phyloP scores from a whole-genome alignment of 30 jellyfish, hydroid and myxozoan species.

The Chironex yamaguchii region DNA sequence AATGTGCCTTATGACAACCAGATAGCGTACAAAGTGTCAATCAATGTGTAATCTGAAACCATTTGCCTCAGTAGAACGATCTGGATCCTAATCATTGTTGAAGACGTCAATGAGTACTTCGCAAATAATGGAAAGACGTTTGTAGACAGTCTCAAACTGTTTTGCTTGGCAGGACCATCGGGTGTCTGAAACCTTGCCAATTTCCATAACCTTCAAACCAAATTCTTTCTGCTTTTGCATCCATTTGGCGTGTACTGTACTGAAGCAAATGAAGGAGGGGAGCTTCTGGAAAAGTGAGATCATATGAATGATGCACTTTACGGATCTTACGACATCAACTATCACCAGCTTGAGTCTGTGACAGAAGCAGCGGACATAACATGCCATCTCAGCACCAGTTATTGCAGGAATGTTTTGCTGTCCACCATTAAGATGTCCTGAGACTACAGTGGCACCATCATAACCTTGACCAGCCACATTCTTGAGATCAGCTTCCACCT shows the following conservation, averaged over 20 bases:
- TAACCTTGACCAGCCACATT: constrained; percentile 67
- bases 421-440: constrained; percentile 57
- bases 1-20: constrained; percentile 24
- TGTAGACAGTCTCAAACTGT: constrained; percentile 48
- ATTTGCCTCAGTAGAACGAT: constrained; percentile 13
- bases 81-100: constrained; percentile 10
- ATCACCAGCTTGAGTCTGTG: constrained; percentile 44
- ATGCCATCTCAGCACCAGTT: constrained; percentile 59
- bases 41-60: constrained; percentile 35
- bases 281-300: constrained; percentile 23
- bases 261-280: constrained; percentile 45
- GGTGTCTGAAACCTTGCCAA: constrained; percentile 57
- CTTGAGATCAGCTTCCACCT: constrained; percentile 19
- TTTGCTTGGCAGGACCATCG: constrained; percentile 75
- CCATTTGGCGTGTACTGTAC: constrained; percentile 52
- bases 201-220: constrained; percentile 23
- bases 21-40: constrained; percentile 38
- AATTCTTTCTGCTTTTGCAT: constrained; percentile 6
- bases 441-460: constrained; percentile 65
- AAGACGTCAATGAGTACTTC: constrained; percentile 47
- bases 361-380: constrained; percentile 51
- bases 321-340: constrained; percentile 20
- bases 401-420: constrained; percentile 25
- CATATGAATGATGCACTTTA: constrained; percentile 12
- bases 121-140: constrained; percentile 23